phyloP scores from a whole-genome alignment of 2,888 invertebrate genomes.

The Drosophila nr. fundita region DNA sequence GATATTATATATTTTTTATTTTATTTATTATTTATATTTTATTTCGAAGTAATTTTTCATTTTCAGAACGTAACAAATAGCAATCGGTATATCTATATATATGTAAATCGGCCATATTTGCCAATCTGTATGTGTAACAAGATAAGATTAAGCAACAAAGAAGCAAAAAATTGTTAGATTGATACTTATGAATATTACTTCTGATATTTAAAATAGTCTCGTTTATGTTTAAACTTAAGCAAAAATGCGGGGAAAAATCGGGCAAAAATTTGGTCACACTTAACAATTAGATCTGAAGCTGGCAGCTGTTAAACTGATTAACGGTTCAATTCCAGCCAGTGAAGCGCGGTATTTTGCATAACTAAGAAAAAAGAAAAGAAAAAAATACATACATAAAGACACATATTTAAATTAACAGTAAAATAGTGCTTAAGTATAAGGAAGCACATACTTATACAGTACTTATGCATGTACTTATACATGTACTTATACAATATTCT shows the following conservation, averaged over 20 bases:
- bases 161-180: slow-evolving; percentile 51
- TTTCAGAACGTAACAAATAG: slow-evolving; percentile 1
- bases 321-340: slow-evolving; percentile 46
- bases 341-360: slow-evolving; percentile 80
- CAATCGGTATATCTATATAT: slow-evolving; percentile 12
- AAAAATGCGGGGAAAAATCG: neutral
- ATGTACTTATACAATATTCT: slow-evolving; percentile 1
- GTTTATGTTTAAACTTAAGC: slow-evolving; percentile 32
- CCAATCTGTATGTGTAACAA: slow-evolving; percentile 50
- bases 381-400: slow-evolving; percentile 30
- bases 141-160: slow-evolving; percentile 39
- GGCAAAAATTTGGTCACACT: slow-evolving; percentile 15
- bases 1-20: neutral
- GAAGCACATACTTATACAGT: slow-evolving; percentile 18
- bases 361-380: slow-evolving; percentile 35
- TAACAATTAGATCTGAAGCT: slow-evolving; percentile 63
- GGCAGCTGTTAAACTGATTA: slow-evolving; percentile 60
- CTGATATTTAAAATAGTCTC: slow-evolving; percentile 68
- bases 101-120: slow-evolving; percentile 41
- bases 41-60: neutral
- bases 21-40: neutral
- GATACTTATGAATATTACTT: slow-evolving; percentile 65
- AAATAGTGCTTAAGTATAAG: slow-evolving; percentile 31
- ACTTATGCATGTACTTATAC: neutral
- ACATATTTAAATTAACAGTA: slow-evolving; percentile 15